These are phyloP conservation scores for Taenioides sp. DNA, from an alignment of 2,797 vertebrate species.

Conservation along the genomic window DNA sequence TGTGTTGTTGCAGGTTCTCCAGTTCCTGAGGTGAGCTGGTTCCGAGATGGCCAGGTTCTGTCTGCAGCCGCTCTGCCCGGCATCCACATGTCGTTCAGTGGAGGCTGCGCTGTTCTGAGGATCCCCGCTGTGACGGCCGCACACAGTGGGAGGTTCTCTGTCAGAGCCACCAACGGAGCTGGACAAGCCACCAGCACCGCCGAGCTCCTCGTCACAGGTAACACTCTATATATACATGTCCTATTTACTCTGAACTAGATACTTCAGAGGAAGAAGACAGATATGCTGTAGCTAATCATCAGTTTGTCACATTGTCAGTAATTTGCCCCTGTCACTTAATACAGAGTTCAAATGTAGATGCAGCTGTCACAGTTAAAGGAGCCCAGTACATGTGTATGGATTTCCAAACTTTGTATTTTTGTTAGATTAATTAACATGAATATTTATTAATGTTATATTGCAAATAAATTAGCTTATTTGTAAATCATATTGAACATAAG, in stretches of 20 bases:
- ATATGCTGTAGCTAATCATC: slow-evolving; percentile 7
- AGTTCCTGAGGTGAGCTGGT: slow-evolving; percentile 99
- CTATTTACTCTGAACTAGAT: neutral
- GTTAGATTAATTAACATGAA: too few relatives aligned
- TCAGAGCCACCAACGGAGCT: slow-evolving; percentile 96
- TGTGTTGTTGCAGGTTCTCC: slow-evolving; percentile 81
- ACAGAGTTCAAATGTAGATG: slow-evolving; percentile 42
- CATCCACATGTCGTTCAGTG: slow-evolving; percentile 95
- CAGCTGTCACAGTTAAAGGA: slow-evolving; percentile 47
- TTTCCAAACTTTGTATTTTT: neutral
- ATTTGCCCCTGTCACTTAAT: slow-evolving; percentile 25
- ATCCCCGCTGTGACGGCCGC: slow-evolving; percentile 90
- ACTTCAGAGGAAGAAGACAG: neutral
- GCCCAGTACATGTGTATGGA: neutral
- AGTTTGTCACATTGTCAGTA: slow-evolving; percentile 14
- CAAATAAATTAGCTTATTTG: neutral
- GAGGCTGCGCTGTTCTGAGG: slow-evolving; percentile 93
- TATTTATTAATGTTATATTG: neutral
- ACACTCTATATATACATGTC: neutral
- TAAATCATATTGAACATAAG: neutral
- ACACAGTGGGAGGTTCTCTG: slow-evolving; percentile 91
- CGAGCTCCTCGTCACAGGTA: slow-evolving; percentile 95
- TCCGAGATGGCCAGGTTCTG: slow-evolving; percentile 97
- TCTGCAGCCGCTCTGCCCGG: slow-evolving; percentile 90
- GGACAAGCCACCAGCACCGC: slow-evolving; percentile 98